Evolutionary conservation across 2,113 vertebrate species (phyloP).

Genomic region (Baryphthengus martii): DNA sequence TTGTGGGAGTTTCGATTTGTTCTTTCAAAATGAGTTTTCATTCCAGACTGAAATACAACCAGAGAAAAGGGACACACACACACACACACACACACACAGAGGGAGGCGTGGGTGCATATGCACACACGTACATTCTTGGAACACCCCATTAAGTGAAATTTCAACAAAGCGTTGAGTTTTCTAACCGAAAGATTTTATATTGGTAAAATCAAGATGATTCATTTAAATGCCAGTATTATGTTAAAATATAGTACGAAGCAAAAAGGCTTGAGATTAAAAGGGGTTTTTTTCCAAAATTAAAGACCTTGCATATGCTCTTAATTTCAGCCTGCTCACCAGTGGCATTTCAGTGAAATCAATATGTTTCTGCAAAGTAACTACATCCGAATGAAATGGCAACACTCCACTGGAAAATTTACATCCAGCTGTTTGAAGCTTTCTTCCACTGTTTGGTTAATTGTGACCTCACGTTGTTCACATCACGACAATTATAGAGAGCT

Average conservation of each 20-base stretch:
- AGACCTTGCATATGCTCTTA: neutral
- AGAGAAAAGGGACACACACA: neutral
- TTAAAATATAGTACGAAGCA: neutral
- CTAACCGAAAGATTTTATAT: neutral
- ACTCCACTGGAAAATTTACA: neutral
- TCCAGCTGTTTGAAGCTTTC: neutral
- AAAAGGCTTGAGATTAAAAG: neutral
- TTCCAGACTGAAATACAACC: neutral
- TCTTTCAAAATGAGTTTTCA: neutral
- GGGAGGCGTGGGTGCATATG: fast-evolving
- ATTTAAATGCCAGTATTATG: neutral
- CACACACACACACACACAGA: neutral
- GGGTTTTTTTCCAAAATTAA: neutral
- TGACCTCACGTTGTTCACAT: neutral
- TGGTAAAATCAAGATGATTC: neutral
- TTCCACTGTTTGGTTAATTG: neutral
- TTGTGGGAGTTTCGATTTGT: neutral
- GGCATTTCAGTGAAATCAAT: neutral
- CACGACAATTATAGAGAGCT: neutral
- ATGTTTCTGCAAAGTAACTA: neutral
- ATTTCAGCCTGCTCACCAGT: fast-evolving
- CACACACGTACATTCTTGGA: neutral
- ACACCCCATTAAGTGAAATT: neutral
- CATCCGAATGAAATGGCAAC: neutral
- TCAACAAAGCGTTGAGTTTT: neutral